These are phyloP conservation scores for Monochamus alternatus DNA, from an alignment of 2,888 invertebrate species.

Conservation along the genomic window DNA sequence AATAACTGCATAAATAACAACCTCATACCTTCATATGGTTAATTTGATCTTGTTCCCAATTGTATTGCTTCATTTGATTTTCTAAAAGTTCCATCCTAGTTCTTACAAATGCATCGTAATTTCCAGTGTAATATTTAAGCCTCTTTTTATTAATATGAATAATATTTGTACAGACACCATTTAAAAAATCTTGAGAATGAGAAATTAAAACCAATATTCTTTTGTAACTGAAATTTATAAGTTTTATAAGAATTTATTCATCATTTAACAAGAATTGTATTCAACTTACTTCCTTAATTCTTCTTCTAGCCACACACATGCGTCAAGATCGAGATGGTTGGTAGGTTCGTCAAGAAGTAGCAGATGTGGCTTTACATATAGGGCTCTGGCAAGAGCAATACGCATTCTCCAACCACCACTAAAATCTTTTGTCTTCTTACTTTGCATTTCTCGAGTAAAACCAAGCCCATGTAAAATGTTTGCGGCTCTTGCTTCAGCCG, in stretches of 20 bases:
- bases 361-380: conserved; percentile 98
- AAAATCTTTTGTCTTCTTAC: conserved; percentile 88
- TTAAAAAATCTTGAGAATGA: conserved; percentile 99
- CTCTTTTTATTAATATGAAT: conserved; percentile 95
- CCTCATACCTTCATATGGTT: conserved; percentile 94
- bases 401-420: conserved; percentile 99
- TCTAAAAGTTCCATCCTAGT: conserved; percentile 96
- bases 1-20: neutral
- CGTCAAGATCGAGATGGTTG: conserved; percentile 95
- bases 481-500: conserved; percentile 95
- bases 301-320: conserved; percentile 99
- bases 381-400: conserved; percentile 95
- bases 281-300: conserved; percentile 87
- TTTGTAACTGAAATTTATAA: conserved; percentile 81
- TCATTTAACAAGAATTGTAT: neutral
- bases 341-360: conserved; percentile 98
- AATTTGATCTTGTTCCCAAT: conserved; percentile 99
- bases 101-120: conserved; percentile 96
- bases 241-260: conserved; percentile 5
- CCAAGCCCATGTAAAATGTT: conserved; percentile 97
- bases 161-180: conserved; percentile 97
- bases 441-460: conserved; percentile 91
- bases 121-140: conserved; percentile 92
- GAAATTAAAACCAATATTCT: conserved; percentile 97
- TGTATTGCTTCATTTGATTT: conserved; percentile 99